These are phyloP conservation scores for Manis crassicaudata DNA, from an alignment of 2,797 vertebrate species.

Conservation along the genomic window DNA sequence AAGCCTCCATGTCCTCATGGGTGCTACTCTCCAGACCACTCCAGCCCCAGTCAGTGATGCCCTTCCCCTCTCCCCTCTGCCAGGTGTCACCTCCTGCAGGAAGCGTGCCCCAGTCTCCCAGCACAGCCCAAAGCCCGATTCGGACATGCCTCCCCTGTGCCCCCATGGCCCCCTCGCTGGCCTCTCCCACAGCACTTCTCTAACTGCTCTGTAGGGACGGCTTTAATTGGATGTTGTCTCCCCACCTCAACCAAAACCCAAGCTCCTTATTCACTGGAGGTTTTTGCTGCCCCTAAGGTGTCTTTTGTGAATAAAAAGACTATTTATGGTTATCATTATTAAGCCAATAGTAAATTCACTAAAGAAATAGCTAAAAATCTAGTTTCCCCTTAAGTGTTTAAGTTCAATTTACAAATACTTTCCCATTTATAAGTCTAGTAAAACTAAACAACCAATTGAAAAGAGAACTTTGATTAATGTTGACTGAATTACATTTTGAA, in stretches of 20 bases:
- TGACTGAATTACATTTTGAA: constrained; percentile 47
- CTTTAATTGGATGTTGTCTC: neutral
- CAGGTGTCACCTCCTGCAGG: neutral
- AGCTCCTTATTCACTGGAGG: neutral
- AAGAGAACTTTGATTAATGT: neutral
- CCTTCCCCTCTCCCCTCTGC: neutral
- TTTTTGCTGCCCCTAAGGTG: neutral
- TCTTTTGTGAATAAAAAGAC: neutral
- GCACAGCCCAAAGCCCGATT: neutral
- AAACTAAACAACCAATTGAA: constrained; percentile 12
- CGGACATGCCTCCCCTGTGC: neutral
- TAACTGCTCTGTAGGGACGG: neutral
- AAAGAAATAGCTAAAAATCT: constrained; percentile 37
- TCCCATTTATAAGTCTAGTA: neutral
- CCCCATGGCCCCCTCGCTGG: neutral
- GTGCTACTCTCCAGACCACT: neutral
- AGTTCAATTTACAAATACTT: constrained; percentile 51
- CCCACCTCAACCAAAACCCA: neutral
- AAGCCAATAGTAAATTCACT: constrained; percentile 23
- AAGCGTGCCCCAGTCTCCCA: neutral
- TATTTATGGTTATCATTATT: neutral
- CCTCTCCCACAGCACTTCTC: neutral
- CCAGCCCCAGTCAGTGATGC: neutral
- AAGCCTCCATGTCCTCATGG: neutral
- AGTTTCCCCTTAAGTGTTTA: constrained; percentile 12